Evolutionary conservation across 2,797 vertebrate genomes (phyloP).

Genomic region (Lindbergichthys nudifrons): DNA sequence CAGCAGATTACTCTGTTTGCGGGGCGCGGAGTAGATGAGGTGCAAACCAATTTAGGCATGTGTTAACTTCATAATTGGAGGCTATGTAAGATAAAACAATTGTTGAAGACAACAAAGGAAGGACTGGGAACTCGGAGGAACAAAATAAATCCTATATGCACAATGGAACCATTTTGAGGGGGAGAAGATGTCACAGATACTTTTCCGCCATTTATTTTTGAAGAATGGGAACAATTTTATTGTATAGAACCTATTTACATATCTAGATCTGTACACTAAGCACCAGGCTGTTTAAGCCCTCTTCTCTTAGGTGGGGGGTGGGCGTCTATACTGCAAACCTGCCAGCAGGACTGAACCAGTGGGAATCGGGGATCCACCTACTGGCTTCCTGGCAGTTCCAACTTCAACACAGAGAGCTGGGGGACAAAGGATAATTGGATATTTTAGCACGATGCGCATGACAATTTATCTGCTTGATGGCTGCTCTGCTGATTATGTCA

Average conservation of each 20-base stretch:
- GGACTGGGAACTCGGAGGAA: conserved; percentile 56
- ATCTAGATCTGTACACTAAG: conserved; percentile 97
- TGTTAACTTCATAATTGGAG: conserved; percentile 86
- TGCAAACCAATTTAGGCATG: conserved; percentile 90
- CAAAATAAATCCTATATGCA: conserved; percentile 90
- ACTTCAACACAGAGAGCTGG: conserved; percentile 92
- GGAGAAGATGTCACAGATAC: conserved; percentile 90
- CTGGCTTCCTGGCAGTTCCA: conserved; percentile 91
- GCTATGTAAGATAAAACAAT: conserved; percentile 80
- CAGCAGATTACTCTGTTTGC: conserved; percentile 75
- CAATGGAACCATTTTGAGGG: conserved; percentile 91
- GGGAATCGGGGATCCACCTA: conserved; percentile 68
- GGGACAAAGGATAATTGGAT: conserved; percentile 94
- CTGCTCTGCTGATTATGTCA: conserved; percentile 99
- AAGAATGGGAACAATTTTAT: conserved; percentile 91
- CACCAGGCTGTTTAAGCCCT: conserved; percentile 96
- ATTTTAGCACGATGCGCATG: conserved; percentile 99
- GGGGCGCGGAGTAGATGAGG: conserved; percentile 72
- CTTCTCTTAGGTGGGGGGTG: conserved; percentile 65
- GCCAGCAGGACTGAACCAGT: conserved; percentile 66
- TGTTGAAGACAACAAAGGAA: conserved; percentile 45
- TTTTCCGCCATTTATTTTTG: conserved; percentile 93
- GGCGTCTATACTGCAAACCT: conserved; percentile 87
- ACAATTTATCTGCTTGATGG: conserved; percentile 99
- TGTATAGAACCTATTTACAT: conserved; percentile 98